Percentiles rank a stretch among this genome's conserved stretches.
Conservation (phyloP, 2,113 vertebrate species). For the Scomber japonicus region DNA sequence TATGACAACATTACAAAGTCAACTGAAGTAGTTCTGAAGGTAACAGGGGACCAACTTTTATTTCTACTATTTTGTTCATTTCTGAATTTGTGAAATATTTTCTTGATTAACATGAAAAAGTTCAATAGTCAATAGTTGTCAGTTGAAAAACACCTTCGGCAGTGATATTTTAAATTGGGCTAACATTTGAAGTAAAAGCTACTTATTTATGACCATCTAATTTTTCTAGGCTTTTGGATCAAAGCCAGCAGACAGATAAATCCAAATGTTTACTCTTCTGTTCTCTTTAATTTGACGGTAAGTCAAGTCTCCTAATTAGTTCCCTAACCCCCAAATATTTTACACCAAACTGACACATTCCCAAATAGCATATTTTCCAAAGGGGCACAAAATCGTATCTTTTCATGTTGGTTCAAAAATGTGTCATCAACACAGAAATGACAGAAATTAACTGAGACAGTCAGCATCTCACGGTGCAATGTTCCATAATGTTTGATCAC, state of each 20-base stretch:
- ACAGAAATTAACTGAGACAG: conserved; percentile 14
- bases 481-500: conserved; percentile 48
- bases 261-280: conserved; percentile 40
- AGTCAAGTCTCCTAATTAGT: conserved; percentile 62
- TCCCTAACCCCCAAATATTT: conserved; percentile 38
- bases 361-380: conserved; percentile 18
- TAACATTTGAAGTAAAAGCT: conserved; percentile 14
- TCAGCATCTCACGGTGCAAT: not conserved
- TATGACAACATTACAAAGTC: too few species aligned
- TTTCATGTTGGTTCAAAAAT: conserved; percentile 10
- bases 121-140: not conserved
- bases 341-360: conserved; percentile 16
- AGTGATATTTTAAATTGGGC: conserved; percentile 3
- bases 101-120: not conserved
- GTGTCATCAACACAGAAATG: conserved; percentile 15
- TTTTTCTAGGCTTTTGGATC: conserved; percentile 41
- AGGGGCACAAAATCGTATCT: not conserved
- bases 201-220: conserved; percentile 13
- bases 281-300: conserved; percentile 51
- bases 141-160: not conserved
- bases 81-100: not conserved
- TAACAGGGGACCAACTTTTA: too few species aligned
- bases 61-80: too few species aligned
- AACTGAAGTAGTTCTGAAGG: too few species aligned
- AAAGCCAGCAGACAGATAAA: conserved; percentile 56